Evolutionary conservation across 1,140 invertebrate species (phyloP), one percentile per base, ranked within the genome.

Genomic region (Papilio dardanus): DNA sequence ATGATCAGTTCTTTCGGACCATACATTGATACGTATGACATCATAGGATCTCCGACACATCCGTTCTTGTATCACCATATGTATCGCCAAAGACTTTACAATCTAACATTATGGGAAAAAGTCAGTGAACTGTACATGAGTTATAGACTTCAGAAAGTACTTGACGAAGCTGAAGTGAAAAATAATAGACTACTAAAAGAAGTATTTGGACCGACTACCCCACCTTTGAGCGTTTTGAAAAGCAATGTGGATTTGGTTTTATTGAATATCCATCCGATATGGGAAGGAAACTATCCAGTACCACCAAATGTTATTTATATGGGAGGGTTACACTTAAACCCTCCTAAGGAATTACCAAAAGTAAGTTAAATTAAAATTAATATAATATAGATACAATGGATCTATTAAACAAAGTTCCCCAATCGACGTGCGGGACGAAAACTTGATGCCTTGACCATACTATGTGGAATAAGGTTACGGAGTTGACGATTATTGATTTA

Each of bases 241-340:
- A 83, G 84, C 65, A 93, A 93, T 19, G 75, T 78, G 8, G 74
- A 90, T 0, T 69, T 94, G 73, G 81, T 95, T 30, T 82, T 96
- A 19, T 82, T 94, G 0, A 96, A 96, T 77, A 92, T 87, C 7
- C 94, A 95, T 78, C 91, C 93, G 69, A 90, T 92, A 0, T 76
- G 95, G 1, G 92, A 93, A 46, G 89, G 89, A 16, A 87, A 93
- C 0, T 85, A 90, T 7, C 94, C 94, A 0, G 86, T 93, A n/a
- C 76, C 94, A 0, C 94, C 94, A 3, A 94, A 92, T 79, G 88
- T 95, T 28, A 85, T 95, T 35, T 94, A 95, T 74, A 83, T 94
- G 74, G 92, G 90, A 58, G 93, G 94, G 1, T 81, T 93, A 24
- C 94, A 94, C 83, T 81, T 87, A 21, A 86, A 86, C 78, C 75